phyloP scores from a whole-genome alignment of 2,113 vertebrate genomes.

The Sebastes schlegelii region DNA sequence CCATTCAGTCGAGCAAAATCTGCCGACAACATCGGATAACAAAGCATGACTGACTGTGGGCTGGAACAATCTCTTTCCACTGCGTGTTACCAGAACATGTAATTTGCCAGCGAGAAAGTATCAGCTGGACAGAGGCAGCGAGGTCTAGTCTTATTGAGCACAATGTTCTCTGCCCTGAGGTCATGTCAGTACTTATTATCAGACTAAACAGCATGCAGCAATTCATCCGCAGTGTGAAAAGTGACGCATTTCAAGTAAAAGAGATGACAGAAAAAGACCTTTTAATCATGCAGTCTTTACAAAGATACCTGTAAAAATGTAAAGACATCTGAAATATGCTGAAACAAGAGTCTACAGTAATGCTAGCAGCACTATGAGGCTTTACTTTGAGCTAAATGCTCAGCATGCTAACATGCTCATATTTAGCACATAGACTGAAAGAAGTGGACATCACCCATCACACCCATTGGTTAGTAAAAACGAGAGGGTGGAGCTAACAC shows the following conservation, averaged over 20 bases:
- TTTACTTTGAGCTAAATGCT: neutral
- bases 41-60: conserved; percentile 57
- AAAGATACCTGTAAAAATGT: neutral
- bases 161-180: conserved; percentile 16
- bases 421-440: neutral
- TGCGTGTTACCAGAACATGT: conserved; percentile 44
- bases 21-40: conserved; percentile 64
- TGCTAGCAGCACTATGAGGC: neutral
- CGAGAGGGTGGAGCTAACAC: too few species aligned
- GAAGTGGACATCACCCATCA: too few species aligned
- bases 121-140: conserved; percentile 36
- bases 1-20: conserved; percentile 66
- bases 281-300: neutral
- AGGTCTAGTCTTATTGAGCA: conserved; percentile 4
- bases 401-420: neutral
- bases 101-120: conserved; percentile 43
- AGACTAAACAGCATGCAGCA: conserved; percentile 7
- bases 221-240: neutral
- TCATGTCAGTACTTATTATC: conserved; percentile 10
- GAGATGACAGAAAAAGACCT: neutral
- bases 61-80: conserved; percentile 66
- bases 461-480: too few species aligned
- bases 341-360: neutral
- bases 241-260: conserved; percentile 1
- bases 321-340: neutral